phyloP scores from a whole-genome alignment of 2,797 vertebrate genomes.

The Acridotheres tristis region DNA sequence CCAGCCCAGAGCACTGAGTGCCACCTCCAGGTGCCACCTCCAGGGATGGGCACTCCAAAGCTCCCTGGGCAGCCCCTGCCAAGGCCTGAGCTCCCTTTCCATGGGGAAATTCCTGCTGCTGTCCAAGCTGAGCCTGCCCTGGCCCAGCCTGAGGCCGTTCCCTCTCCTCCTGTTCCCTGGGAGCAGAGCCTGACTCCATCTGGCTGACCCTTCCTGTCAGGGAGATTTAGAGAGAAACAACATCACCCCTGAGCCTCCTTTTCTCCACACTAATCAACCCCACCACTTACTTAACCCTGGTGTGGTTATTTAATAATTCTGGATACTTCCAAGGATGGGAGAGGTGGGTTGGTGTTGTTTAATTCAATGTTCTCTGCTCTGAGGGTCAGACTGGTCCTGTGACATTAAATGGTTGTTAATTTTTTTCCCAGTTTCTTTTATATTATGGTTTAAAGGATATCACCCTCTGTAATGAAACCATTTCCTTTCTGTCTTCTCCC shows the following conservation, averaged over 20 bases:
- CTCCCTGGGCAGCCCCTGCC: background rate
- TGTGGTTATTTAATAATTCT: background rate
- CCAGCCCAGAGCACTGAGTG: background rate
- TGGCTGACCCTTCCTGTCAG: background rate
- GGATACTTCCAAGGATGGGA: background rate
- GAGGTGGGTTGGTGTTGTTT: background rate
- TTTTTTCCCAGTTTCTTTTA: background rate
- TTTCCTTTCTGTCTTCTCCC: constrained; percentile 7
- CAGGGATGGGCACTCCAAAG: background rate
- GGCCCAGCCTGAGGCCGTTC: accelerated
- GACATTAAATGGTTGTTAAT: background rate
- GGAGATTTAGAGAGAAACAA: background rate
- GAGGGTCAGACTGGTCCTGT: background rate
- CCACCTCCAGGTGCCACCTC: background rate
- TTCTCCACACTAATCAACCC: background rate
- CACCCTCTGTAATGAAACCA: background rate
- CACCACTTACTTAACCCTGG: background rate
- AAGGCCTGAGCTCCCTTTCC: background rate
- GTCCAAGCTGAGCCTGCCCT: accelerated
- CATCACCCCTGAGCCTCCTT: background rate
- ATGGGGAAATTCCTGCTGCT: background rate
- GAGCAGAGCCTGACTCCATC: accelerated
- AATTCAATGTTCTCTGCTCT: background rate
- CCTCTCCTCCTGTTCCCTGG: background rate
- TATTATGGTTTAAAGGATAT: background rate